Evolutionary conservation across 1,140 invertebrate genomes (phyloP), one percentile per base, ranked within the genome.

Genomic region (Zaprionus nigranus): DNA sequence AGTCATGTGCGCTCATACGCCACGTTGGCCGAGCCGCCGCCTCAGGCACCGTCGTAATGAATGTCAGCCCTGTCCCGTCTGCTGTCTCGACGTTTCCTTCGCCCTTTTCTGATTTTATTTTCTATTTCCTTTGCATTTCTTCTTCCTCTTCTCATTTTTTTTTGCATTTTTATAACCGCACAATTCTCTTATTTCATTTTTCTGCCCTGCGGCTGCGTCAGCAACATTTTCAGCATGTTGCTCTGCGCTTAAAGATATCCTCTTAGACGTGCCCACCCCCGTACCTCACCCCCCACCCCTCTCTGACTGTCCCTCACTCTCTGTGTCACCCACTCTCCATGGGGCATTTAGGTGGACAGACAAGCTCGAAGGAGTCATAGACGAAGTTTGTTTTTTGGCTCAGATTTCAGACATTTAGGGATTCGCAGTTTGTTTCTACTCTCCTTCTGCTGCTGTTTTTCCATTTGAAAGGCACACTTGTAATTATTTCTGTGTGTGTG

Each of bases 1-100:
- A 54, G 64, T 68, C 74, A 79, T 58, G 64, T 73, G 62, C 75
- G 61, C 84, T 66, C 83, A 88, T 87, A 81, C 84, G 83, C 80
- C 77, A 53, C 69, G 79, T 87, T 87, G 80, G 40, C 61, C 43
- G 57, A 26, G 36, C 24, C 26, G 30, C 59, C 30, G 28, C 28
- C 26, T 34, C 65, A n/a, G 53, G 38, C 54, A 15, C 54, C 40
- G 22, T 20, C 54, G 81, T 79, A 83, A 87, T 88, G 84, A 87
- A 87, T 87, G 84, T 83, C 81, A 88, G 81, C 74, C 22, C 49
- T 49, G 46, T 75, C 30, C 43, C 28, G 15, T 3, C 28, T 36
- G 20, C 58, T 49, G 20, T 65, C 54, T 72, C 56, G 34, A 17
- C 56, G 24, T 53, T 62, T 68, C 49, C 49, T 61, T 54, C n/a